Conservation (phyloP, 2,113 vertebrate species). For the Prionailurus bengalensis region DNA sequence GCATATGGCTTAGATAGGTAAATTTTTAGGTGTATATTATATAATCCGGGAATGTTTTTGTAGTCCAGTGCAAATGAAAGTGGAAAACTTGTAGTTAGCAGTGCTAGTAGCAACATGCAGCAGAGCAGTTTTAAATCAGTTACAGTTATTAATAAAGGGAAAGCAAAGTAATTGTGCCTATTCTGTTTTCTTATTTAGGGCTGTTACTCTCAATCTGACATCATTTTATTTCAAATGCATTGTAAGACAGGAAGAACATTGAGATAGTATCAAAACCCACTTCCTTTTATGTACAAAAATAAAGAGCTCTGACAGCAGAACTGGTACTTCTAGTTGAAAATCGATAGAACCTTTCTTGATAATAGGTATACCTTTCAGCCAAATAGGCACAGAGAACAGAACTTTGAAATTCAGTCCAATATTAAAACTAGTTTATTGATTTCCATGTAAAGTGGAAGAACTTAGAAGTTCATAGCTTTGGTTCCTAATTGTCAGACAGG, state of each 20-base stretch:
- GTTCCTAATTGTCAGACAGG: conserved; percentile 55
- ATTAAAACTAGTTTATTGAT: not conserved
- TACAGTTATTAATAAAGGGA: conserved; percentile 19
- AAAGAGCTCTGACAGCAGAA: conserved; percentile 80
- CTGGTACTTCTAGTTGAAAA: conserved; percentile 78
- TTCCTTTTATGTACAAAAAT: conserved; percentile 90
- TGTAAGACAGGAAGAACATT: conserved; percentile 87
- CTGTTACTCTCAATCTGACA: conserved; percentile 74
- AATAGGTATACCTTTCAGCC: conserved; percentile 44
- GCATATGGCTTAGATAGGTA: not conserved
- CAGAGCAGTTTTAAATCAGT: not conserved
- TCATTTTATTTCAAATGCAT: conserved; percentile 82
- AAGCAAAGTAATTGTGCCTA: conserved; percentile 18
- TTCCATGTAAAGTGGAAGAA: conserved; percentile 39
- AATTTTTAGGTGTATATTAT: not conserved
- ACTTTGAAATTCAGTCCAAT: conserved; percentile 39
- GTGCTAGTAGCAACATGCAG: not conserved
- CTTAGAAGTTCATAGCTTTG: conserved; percentile 53
- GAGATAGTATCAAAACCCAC: conserved; percentile 86
- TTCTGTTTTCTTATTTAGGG: not conserved
- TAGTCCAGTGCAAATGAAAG: not conserved
- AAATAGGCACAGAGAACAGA: conserved; percentile 31
- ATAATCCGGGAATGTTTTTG: conserved; percentile 1
- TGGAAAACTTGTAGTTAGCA: not conserved
- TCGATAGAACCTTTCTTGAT: conserved; percentile 69